phyloP scores from a whole-genome alignment of 2,888 invertebrate genomes.

The Folsomia candida region DNA sequence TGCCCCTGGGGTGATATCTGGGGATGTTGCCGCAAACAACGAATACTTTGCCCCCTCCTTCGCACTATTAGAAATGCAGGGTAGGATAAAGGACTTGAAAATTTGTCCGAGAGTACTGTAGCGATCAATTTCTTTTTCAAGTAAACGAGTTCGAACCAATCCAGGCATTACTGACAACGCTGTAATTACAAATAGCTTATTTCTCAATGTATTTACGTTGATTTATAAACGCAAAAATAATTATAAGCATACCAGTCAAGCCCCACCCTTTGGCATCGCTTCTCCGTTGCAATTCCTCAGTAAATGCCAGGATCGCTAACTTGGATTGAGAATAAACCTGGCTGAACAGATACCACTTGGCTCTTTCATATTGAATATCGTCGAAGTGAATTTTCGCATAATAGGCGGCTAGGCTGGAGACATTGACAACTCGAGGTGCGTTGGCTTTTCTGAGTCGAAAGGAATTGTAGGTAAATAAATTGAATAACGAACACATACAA shows the following conservation, averaged over 20 bases:
- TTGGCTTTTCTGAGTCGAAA: slow-evolving; percentile 1
- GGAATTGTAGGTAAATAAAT: too few species aligned
- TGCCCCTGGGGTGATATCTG: slow-evolving; percentile 7
- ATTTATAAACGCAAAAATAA: too few species aligned
- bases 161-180: too few species aligned
- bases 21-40: slow-evolving; percentile 18
- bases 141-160: too few species aligned
- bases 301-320: slow-evolving; percentile 15
- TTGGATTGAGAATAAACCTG: slow-evolving; percentile 15
- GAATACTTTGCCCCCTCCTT: slow-evolving; percentile 12
- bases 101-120: too few species aligned
- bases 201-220: too few species aligned
- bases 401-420: neutral
- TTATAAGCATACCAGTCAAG: too few species aligned
- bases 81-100: too few species aligned
- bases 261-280: slow-evolving; percentile 13
- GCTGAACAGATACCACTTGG: neutral
- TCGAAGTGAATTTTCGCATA: slow-evolving; percentile 12
- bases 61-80: slow-evolving; percentile 14
- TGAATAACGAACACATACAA: too few species aligned
- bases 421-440: slow-evolving; percentile 8
- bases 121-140: too few species aligned
- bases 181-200: too few species aligned
- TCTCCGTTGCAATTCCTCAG: slow-evolving; percentile 6
- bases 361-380: slow-evolving; percentile 11